Conservation (phyloP, 2,797 vertebrate species). For the Gadopsis bispinosus region DNA sequence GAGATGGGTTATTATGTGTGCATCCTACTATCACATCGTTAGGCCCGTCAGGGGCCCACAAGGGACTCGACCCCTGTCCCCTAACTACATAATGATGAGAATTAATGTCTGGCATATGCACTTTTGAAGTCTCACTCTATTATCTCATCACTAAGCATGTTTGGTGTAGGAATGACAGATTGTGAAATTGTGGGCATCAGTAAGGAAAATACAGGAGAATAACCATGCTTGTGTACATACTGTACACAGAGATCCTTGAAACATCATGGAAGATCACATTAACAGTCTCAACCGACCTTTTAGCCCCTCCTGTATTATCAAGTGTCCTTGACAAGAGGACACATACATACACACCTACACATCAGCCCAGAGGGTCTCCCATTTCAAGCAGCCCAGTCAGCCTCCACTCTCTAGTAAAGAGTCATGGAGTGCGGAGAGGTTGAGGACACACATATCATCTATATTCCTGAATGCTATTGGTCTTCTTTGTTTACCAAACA, state of each 20-base stretch:
- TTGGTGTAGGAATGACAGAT: conserved; percentile 21
- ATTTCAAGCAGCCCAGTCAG: conserved; percentile 46
- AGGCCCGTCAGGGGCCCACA: conserved; percentile 52
- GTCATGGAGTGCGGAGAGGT: conserved; percentile 10
- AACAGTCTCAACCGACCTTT: conserved; percentile 17
- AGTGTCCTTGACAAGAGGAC: conserved; percentile 59
- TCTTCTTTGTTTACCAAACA: conserved; percentile 25
- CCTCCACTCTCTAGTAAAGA: conserved; percentile 16
- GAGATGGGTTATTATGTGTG: conserved; percentile 66
- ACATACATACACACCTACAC: conserved; percentile 20
- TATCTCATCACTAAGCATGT: conserved; percentile 52
- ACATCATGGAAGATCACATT: conserved; percentile 13
- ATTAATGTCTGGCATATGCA: conserved; percentile 70
- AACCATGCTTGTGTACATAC: conserved; percentile 22
- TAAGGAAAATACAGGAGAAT: conserved; percentile 50
- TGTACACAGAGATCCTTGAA: conserved; percentile 28
- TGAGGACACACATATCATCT: conserved; percentile 17
- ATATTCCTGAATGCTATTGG: background rate
- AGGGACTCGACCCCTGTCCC: conserved; percentile 43
- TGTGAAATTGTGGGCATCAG: conserved; percentile 56
- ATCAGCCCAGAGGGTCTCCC: conserved; percentile 69
- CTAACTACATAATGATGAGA: conserved; percentile 65
- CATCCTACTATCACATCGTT: conserved; percentile 76
- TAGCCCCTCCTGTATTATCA: background rate
- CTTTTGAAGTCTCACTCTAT: conserved; percentile 65